A percentile compares a stretch with the other conserved stretches of the same genome.
Evolutionary conservation across 1,140 invertebrate genomes (phyloP).

Genomic region (Brachionus koreanus): DNA sequence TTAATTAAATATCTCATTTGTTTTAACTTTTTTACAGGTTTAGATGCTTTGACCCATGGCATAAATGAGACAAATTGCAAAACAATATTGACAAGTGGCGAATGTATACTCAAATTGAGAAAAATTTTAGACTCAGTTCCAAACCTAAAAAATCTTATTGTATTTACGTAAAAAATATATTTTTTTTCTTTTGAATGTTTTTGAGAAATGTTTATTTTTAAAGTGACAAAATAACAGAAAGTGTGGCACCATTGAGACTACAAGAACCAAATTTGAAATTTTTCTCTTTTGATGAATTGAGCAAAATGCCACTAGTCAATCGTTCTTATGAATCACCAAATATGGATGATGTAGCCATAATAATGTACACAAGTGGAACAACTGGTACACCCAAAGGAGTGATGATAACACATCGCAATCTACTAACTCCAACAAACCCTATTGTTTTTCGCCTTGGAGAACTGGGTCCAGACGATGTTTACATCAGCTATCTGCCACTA

Average conservation of each 20-base stretch:
- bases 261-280: neutral
- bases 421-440: slow-evolving; percentile 79
- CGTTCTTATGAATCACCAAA: slow-evolving; percentile 45
- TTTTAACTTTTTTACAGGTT: neutral
- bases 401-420: slow-evolving; percentile 75
- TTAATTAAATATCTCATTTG: no score
- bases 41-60: neutral
- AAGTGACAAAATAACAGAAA: neutral
- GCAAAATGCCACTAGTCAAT: neutral
- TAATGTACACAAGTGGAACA: slow-evolving; percentile 60
- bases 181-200: neutral
- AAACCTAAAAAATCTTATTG: slow-evolving; percentile 8
- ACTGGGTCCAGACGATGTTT: slow-evolving; percentile 59
- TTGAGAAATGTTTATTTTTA: neutral
- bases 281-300: neutral
- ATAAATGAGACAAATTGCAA: slow-evolving; percentile 10
- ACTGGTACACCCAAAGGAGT: slow-evolving; percentile 61
- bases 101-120: neutral
- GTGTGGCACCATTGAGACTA: neutral
- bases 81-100: slow-evolving; percentile 22
- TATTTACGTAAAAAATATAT: neutral
- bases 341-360: slow-evolving; percentile 54
- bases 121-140: neutral
- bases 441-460: slow-evolving; percentile 71
- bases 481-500: slow-evolving; percentile 89